phyloP scores from a whole-genome alignment of 2,797 vertebrate species.

The Macropodus opercularis region DNA sequence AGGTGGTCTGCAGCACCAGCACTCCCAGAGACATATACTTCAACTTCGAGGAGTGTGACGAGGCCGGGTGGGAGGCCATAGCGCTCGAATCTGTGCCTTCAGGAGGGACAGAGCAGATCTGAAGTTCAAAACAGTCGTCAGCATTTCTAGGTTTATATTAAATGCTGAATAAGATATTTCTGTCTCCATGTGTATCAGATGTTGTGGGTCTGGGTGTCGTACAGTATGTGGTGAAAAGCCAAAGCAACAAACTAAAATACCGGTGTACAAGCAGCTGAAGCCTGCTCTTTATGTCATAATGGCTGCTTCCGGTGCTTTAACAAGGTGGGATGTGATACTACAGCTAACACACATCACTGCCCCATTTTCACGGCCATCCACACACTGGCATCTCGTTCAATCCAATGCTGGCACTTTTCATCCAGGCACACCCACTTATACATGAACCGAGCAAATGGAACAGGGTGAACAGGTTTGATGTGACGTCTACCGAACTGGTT shows the following conservation, averaged over 20 bases:
- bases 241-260: too few relatives aligned
- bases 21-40: constrained; percentile 95
- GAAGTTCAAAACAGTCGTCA: too few relatives aligned
- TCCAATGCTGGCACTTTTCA: not conserved
- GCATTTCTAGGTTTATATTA: too few relatives aligned
- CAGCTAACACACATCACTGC: not conserved
- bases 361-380: too few relatives aligned
- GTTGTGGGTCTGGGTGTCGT: too few relatives aligned
- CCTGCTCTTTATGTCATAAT: too few relatives aligned
- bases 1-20: constrained; percentile 96
- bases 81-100: constrained; percentile 11
- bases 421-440: not conserved
- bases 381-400: too few relatives aligned
- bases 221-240: too few relatives aligned
- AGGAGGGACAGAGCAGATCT: not conserved
- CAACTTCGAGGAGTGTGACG: constrained; percentile 68
- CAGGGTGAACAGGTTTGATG: not conserved
- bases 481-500: not conserved
- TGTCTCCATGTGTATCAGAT: too few relatives aligned
- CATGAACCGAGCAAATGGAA: not conserved
- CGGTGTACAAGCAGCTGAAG: too few relatives aligned
- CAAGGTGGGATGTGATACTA: not conserved
- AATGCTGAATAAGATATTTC: too few relatives aligned
- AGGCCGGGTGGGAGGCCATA: constrained; percentile 25
- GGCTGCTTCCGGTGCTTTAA: too few relatives aligned